These are phyloP conservation scores for Scaptomyza graminum DNA, from an alignment of 1,140 invertebrate genomes.

Conservation along the genomic window DNA sequence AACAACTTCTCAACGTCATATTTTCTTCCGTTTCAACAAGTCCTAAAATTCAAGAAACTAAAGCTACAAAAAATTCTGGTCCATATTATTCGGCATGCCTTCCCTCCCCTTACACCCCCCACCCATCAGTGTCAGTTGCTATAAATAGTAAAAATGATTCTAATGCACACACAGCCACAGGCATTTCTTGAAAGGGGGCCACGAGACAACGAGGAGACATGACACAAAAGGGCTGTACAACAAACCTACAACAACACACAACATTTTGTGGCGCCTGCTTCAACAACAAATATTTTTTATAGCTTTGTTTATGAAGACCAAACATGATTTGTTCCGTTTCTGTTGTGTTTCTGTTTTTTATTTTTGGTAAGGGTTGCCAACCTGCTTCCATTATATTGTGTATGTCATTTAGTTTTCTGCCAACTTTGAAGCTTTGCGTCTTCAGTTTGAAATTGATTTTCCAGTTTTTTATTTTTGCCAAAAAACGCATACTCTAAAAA, in stretches of 20 bases:
- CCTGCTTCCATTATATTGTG: neutral
- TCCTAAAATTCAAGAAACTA: conserved; percentile 26
- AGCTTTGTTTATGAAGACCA: conserved; percentile 70
- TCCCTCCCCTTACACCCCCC: too few relatives aligned
- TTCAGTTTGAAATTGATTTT: conserved; percentile 70
- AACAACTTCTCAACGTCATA: too few relatives aligned
- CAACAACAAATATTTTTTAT: conserved; percentile 55
- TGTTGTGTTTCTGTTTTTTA: neutral
- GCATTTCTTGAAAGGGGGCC: conserved; percentile 11
- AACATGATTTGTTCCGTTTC: conserved; percentile 52
- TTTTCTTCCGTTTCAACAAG: conserved; percentile 40
- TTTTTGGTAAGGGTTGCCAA: conserved; percentile 15
- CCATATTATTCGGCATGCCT: neutral
- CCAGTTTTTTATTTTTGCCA: conserved; percentile 18
- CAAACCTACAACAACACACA: conserved; percentile 17
- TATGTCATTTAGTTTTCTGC: too few relatives aligned
- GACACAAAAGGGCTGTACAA: conserved; percentile 8
- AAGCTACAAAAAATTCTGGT: conserved; percentile 9
- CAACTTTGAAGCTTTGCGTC: neutral
- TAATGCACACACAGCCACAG: conserved; percentile 45
- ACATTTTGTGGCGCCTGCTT: conserved; percentile 65
- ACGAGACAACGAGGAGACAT: neutral
- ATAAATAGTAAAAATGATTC: conserved; percentile 68
- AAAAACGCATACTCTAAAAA: conserved; percentile 51
- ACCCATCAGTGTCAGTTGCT: conserved; percentile 15